Conservation (phyloP, 2,888 invertebrate genomes). For the Metellina segmentata region DNA sequence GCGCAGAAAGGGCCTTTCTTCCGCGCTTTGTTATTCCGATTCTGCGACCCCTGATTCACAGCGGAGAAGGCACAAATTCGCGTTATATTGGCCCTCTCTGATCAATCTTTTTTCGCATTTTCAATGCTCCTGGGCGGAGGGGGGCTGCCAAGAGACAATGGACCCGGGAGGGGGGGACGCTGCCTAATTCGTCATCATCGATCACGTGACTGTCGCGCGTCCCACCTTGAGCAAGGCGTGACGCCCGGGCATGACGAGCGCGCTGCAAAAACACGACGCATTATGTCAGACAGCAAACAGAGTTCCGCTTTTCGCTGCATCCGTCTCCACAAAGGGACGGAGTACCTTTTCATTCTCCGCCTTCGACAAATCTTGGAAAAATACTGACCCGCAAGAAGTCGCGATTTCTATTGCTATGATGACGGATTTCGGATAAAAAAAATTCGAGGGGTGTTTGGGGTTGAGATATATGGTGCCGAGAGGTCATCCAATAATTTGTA, state of each 20-base stretch:
- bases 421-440: slow-evolving; percentile 60
- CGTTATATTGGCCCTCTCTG: slow-evolving; percentile 67
- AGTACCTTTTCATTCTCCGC: slow-evolving; percentile 17
- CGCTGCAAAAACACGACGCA: slow-evolving; percentile 61
- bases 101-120: slow-evolving; percentile 68
- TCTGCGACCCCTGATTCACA: slow-evolving; percentile 21
- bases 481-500: slow-evolving; percentile 66
- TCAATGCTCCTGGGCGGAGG: slow-evolving; percentile 53
- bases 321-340: slow-evolving; percentile 10
- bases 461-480: slow-evolving; percentile 42
- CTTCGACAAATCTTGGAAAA: slow-evolving; percentile 42
- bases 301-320: slow-evolving; percentile 47
- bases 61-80: slow-evolving; percentile 34
- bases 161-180: slow-evolving; percentile 31
- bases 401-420: slow-evolving; percentile 45
- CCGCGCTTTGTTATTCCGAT: slow-evolving; percentile 16
- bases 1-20: slow-evolving; percentile 33
- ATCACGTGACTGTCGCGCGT: slow-evolving; percentile 72
- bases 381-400: slow-evolving; percentile 72
- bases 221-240: slow-evolving; percentile 75
- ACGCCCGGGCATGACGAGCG: slow-evolving; percentile 63
- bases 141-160: slow-evolving; percentile 60
- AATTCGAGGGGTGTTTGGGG: background rate
- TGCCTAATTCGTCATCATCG: slow-evolving; percentile 74
- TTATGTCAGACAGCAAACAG: slow-evolving; percentile 71